Percentiles rank a stretch among this genome's conserved stretches.
Conservation (phyloP, 2,113 vertebrate genomes). For the Platysternon megacephalum region DNA sequence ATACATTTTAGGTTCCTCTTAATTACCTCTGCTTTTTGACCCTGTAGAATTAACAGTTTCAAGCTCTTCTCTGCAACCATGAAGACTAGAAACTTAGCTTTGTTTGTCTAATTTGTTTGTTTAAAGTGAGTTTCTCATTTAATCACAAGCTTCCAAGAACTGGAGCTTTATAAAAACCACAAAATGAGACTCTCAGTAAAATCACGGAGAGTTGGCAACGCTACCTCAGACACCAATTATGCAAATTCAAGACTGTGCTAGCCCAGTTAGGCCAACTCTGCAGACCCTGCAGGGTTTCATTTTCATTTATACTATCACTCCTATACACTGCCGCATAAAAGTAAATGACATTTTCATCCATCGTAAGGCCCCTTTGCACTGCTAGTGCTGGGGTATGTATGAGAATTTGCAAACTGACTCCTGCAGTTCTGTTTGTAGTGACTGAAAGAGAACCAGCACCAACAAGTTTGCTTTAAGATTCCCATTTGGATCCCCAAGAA, state of each 20-base stretch:
- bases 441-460: neutral
- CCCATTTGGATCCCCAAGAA: neutral
- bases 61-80: neutral
- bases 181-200: neutral
- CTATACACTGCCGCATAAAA: neutral
- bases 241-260: neutral
- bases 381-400: neutral
- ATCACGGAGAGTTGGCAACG: neutral
- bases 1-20: neutral
- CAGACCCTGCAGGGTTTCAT: neutral
- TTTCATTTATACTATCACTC: neutral
- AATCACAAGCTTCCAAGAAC: neutral
- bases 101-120: too few species aligned
- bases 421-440: neutral
- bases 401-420: neutral
- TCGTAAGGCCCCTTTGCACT: neutral
- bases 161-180: neutral
- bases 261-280: too few species aligned
- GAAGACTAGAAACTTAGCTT: neutral
- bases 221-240: neutral
- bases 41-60: neutral
- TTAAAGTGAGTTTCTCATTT: neutral
- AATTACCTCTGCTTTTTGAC: neutral
- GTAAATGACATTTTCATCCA: neutral
- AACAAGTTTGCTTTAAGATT: neutral